phyloP scores from a whole-genome alignment of 2,888 invertebrate genomes.

The Marasmarcha lunaedactyla region DNA sequence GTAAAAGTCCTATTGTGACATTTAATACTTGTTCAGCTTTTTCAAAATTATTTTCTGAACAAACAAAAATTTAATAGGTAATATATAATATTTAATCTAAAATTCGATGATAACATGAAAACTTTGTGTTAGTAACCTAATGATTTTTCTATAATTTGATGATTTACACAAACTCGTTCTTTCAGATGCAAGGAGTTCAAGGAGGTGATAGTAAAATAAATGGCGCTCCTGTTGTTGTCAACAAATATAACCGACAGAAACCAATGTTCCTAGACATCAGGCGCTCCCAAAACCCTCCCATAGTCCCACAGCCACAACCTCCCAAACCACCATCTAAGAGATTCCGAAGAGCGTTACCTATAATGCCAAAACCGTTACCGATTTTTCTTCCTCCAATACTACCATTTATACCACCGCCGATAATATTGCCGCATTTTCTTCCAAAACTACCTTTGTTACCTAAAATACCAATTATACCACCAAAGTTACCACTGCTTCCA shows the following conservation, averaged over 20 bases:
- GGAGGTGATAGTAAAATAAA: conserved; percentile 29
- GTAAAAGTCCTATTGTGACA: no score
- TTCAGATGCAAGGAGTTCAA: no score
- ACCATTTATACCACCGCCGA: conserved; percentile 15
- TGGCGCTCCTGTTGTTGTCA: conserved; percentile 27
- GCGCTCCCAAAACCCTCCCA: conserved; percentile 14
- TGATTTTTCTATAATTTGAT: no score
- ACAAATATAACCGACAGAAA: conserved; percentile 25
- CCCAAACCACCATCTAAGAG: conserved; percentile 6
- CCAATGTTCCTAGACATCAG: conserved; percentile 33
- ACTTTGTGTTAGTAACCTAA: no score
- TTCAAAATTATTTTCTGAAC: no score
- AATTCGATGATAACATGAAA: no score
- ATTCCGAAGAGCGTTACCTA: conserved; percentile 5
- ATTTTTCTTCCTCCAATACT: conserved; percentile 16
- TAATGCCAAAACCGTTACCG: conserved; percentile 5
- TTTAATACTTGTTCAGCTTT: no score
- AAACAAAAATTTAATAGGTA: no score
- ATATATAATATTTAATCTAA: no score
- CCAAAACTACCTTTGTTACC: conserved; percentile 8
- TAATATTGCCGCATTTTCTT: conserved; percentile 16
- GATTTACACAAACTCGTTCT: no score
- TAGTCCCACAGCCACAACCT: conserved; percentile 13
- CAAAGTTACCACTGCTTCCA: neutral
- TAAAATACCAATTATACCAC: neutral